Evolutionary conservation across 2,797 vertebrate genomes (phyloP).

Genomic region (Sciurus carolinensis): DNA sequence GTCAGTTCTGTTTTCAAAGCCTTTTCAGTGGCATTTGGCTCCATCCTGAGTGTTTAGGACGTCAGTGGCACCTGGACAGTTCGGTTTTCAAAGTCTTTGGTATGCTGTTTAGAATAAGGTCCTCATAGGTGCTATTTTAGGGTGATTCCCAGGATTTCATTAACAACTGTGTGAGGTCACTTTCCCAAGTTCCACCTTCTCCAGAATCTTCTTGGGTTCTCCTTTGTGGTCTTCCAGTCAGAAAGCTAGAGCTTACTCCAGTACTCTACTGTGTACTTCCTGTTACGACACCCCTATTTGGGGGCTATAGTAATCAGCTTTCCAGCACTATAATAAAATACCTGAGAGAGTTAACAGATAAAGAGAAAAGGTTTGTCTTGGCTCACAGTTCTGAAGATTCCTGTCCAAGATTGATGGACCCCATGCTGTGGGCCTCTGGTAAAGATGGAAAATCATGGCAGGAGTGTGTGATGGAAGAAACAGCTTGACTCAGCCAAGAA

Average conservation of each 20-base stretch:
- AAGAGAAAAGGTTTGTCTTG: background rate
- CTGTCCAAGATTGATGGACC: too few species aligned
- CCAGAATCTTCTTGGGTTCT: background rate
- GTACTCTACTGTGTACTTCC: background rate
- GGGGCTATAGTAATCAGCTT: background rate
- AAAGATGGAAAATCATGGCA: too few species aligned
- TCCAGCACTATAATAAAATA: background rate
- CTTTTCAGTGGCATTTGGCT: background rate
- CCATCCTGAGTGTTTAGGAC: too few species aligned
- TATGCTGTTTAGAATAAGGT: background rate
- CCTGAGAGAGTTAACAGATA: background rate
- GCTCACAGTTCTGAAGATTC: too few species aligned
- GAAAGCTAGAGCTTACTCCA: background rate
- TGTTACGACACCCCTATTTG: background rate
- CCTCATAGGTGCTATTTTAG: too few species aligned
- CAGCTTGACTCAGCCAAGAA: background rate
- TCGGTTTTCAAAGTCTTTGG: background rate
- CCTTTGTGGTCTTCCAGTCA: background rate
- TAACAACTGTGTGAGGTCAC: background rate
- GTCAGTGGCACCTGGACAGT: background rate
- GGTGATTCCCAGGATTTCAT: background rate
- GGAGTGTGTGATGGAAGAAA: too few species aligned
- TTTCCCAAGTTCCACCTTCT: background rate
- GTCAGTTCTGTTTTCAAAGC: background rate
- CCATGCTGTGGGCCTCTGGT: too few species aligned